These are phyloP conservation scores for Microcebus tavaratra DNA, from an alignment of 2,113 vertebrate species.

Conservation along the genomic window DNA sequence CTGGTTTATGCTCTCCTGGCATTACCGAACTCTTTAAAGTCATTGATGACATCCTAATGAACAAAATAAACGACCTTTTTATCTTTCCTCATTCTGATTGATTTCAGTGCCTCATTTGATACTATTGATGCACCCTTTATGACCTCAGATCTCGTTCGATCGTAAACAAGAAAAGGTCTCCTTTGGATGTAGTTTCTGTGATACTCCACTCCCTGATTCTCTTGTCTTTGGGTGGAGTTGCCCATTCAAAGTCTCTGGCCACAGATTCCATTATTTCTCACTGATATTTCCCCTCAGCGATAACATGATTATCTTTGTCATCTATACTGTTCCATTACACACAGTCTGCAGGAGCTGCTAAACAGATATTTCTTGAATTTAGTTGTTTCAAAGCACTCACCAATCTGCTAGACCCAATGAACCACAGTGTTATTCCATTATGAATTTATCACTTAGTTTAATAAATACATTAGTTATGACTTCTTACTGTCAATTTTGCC, in stretches of 20 bases:
- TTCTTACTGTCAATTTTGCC: neutral
- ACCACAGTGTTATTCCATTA: neutral
- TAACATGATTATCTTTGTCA: neutral
- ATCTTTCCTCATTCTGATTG: neutral
- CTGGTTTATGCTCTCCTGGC: neutral
- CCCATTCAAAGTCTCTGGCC: neutral
- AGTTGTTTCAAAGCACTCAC: neutral
- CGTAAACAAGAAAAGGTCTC: neutral
- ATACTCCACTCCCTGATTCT: neutral
- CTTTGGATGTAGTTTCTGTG: constrained; percentile 10
- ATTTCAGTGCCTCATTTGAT: neutral
- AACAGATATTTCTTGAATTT: constrained; percentile 34
- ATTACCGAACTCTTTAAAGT: neutral
- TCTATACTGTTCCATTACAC: neutral
- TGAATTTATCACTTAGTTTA: neutral
- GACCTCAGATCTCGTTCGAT: neutral
- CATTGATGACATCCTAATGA: neutral
- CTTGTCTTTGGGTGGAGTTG: neutral
- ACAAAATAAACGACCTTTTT: neutral
- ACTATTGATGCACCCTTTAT: neutral
- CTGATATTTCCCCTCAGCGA: neutral
- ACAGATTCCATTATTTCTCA: neutral
- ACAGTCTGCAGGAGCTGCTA: neutral
- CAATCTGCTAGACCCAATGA: neutral
- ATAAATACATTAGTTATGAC: neutral